phyloP scores from a whole-genome alignment of 2,888 invertebrate genomes.

The Amiota mariae region DNA sequence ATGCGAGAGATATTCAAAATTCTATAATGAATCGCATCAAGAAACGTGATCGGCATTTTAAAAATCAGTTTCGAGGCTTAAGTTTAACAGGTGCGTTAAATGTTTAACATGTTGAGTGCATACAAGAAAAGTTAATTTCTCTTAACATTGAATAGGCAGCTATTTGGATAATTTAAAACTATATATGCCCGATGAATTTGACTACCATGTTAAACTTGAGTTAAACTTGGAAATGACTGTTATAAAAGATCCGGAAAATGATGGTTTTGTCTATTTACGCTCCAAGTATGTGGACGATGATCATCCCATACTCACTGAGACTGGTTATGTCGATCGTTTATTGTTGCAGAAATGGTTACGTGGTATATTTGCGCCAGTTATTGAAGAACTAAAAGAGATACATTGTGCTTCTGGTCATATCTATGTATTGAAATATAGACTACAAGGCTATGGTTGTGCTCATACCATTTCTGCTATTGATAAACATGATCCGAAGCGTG shows the following conservation, averaged over 20 bases:
- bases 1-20: constrained; percentile 48
- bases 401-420: constrained; percentile 16
- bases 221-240: constrained; percentile 36
- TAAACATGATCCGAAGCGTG: constrained; percentile 13
- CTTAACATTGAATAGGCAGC: constrained; percentile 42
- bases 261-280: constrained; percentile 39
- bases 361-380: constrained; percentile 33
- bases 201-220: constrained; percentile 52
- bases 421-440: constrained; percentile 43
- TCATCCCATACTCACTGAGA: background rate
- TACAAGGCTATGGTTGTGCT: constrained; percentile 51
- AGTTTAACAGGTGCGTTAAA: constrained; percentile 34
- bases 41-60: constrained; percentile 38
- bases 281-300: background rate
- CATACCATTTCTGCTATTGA: constrained; percentile 56
- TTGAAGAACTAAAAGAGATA: constrained; percentile 36
- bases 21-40: constrained; percentile 40
- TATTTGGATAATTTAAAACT: constrained; percentile 51
- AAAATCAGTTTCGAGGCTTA: constrained; percentile 38
- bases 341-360: constrained; percentile 58
- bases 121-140: constrained; percentile 25
- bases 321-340: constrained; percentile 45
- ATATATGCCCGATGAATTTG: constrained; percentile 58
- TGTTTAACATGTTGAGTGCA: background rate
- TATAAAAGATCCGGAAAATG: background rate